Conservation (phyloP, 2,888 invertebrate genomes). For the Sinodicranocentrus sp. region DNA sequence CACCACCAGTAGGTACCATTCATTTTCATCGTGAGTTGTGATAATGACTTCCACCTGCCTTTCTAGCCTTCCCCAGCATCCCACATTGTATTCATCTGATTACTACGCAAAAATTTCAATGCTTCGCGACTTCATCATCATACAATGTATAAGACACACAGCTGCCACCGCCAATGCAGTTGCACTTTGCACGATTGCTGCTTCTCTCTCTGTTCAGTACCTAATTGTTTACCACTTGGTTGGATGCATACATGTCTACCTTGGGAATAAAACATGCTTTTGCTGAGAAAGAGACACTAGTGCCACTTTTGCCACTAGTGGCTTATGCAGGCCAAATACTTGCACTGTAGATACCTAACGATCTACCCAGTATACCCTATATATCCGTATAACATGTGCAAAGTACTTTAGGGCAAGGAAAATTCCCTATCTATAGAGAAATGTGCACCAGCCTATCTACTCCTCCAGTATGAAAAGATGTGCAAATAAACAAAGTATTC, state of each 20-base stretch:
- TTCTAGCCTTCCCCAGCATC: constrained; percentile 8
- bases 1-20: neutral
- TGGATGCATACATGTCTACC: constrained; percentile 1
- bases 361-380: neutral
- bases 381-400: neutral
- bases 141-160: constrained; percentile 9
- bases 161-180: constrained; percentile 31
- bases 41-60: constrained; percentile 51
- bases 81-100: neutral
- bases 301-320: neutral
- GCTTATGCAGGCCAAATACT: neutral
- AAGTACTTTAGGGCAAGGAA: neutral
- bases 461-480: neutral
- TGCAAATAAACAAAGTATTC: constrained; percentile 22
- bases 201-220: constrained; percentile 21
- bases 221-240: constrained; percentile 63
- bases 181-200: constrained; percentile 45
- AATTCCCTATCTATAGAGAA: too few species aligned
- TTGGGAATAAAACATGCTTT: constrained; percentile 20
- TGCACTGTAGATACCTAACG: neutral
- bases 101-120: constrained; percentile 9
- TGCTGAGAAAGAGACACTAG: neutral
- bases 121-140: neutral
- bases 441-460: neutral
- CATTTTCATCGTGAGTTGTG: neutral